Evolutionary conservation across 2,113 vertebrate genomes (phyloP), one percentile per base, ranked within the genome.

Genomic region (Lota lota): DNA sequence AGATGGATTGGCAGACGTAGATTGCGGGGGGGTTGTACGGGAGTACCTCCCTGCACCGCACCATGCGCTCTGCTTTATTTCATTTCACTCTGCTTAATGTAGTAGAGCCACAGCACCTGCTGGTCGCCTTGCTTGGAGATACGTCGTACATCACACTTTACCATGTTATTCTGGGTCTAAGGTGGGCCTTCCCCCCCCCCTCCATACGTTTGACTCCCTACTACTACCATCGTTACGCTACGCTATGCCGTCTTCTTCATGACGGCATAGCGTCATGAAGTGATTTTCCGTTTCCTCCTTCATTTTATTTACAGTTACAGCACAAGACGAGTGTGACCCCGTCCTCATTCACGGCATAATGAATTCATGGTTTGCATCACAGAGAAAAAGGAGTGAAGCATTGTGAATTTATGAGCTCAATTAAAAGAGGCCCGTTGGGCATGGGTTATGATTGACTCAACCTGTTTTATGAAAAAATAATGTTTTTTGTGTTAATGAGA

Each of bases 1-100:
- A 88, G 79, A 81, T 88, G 84, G 85, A 88, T 88, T 86, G 79
- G 79, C 80, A 73, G 77, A 82, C 85, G 88, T 85, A 83, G 75
- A 89, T 84, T 85, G 78, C 76, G 80, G 79, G 80, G 79, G 80
- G 28, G 28, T 86, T 75, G 84, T 84, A 86, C 76, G 79, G 79
- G 84, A 83, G 28, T 33, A 4, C 28, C 2, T 83, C 82, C 66
- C 79, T 81, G 83, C 82, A 79, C 73, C 87, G 85, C 85, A 87
- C 83, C 77, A 73, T 74, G 77, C 77, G 77, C 66, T 84, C 80
- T 74, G 80, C 69, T 68, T 86, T 85, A 87, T 88, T 88, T 80
- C 75, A 85, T 87, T 83, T 85, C 80, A 85, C 84, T 79, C 79
- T 73, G 59, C 82, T 77, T 88, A 82, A 89, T 85, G 73, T 82